Evolutionary conservation across 1,140 invertebrate genomes (phyloP), one percentile per base, ranked within the genome.

Genomic region (Orchestia grillus): DNA sequence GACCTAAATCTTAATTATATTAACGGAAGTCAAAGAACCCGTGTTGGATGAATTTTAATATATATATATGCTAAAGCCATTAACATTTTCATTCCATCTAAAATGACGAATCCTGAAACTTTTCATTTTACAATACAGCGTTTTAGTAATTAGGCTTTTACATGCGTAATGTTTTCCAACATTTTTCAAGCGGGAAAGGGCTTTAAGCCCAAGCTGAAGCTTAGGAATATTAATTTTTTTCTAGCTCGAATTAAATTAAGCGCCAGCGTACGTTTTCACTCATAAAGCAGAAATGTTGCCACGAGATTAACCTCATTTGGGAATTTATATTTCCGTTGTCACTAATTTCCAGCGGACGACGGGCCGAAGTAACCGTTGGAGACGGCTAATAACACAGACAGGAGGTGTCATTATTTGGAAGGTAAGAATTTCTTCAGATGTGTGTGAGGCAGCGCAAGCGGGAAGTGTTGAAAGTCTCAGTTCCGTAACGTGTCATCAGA

Each of bases 401-500:
- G 44, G 8, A 47, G 44, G 92, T 45, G 92, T 94, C 44, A 94
- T 94, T 94, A 94, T 94, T 94, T 44, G 44, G 92, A 44, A 94
- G 92, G 92, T 94, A 45, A 45, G 43, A 94, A 94, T 94, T 94
- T 94, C 41, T 94, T 94, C 92, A 94, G 41, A 94, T 45, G 6
- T 45, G 44, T 19, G 92, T 44, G 41, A 94, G 40, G 92, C 92
- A 40, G 92, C 44, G 92, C 41, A 94, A 94, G 44, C 92, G 41
- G 47, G 92, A 94, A 94, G 92, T 94, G 92, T 47, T 47, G 92
- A 94, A 45, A 94, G 92, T 94, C 44, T 47, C 41, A 94, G 92
- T 44, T n/a, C 36, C 92, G 92, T 94, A 94, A 94, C 92, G 36
- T 94, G 44, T 94, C 92, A 94, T 94, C 44, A 94, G 43, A 40